Conservation (phyloP, 2,888 invertebrate genomes). For the Muscina levida region DNA sequence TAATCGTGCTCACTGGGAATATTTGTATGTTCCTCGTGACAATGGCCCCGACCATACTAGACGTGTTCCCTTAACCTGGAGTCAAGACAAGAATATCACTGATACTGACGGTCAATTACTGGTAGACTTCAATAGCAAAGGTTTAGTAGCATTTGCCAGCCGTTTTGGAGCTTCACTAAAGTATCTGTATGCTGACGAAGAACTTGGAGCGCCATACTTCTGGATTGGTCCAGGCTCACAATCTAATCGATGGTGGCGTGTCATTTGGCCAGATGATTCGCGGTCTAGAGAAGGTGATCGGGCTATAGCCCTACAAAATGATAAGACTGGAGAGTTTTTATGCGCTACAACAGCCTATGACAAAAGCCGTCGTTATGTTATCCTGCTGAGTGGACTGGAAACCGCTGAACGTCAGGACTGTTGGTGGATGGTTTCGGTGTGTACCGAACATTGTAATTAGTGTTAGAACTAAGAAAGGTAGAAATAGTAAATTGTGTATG, state of each 20-base stretch:
- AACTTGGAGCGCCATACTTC: conserved; percentile 49
- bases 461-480: no score
- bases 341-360: conserved; percentile 54
- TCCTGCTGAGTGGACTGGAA: conserved; percentile 14
- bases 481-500: no score
- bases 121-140: conserved; percentile 15
- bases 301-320: conserved; percentile 39
- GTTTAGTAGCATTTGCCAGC: conserved; percentile 53
- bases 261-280: conserved; percentile 42
- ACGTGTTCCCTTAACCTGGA: conserved; percentile 65
- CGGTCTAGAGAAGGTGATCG: not conserved
- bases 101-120: conserved; percentile 62
- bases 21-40: conserved; percentile 65
- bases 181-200: conserved; percentile 57
- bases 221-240: conserved; percentile 56
- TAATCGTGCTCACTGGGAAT: conserved; percentile 60
- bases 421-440: conserved; percentile 45
- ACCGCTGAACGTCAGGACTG: conserved; percentile 26
- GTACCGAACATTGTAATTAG: no score
- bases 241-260: conserved; percentile 56
- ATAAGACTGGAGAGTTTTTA: conserved; percentile 24
- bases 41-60: conserved; percentile 60
- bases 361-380: conserved; percentile 57
- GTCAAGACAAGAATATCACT: conserved; percentile 57
- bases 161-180: conserved; percentile 40